Conservation (phyloP, 1,140 invertebrate genomes). For the Hetaerina americana region DNA sequence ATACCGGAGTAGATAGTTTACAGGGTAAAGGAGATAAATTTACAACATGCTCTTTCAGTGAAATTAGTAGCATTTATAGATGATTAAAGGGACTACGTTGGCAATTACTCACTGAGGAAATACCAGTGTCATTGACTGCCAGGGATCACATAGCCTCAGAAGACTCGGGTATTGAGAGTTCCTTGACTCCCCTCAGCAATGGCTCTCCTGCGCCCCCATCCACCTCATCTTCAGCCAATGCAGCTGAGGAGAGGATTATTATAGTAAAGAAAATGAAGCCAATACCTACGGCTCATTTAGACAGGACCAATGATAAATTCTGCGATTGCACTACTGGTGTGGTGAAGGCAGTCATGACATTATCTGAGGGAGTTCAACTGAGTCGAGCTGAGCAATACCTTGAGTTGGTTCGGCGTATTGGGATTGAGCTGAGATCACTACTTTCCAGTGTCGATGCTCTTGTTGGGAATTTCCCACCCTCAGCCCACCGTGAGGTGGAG, state of each 20-base stretch:
- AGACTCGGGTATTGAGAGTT: too few species aligned
- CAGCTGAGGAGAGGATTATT: constrained; percentile 34
- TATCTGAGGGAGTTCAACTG: constrained; percentile 71
- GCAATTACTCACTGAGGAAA: too few species aligned
- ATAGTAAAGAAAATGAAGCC: constrained; percentile 47
- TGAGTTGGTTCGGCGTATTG: constrained; percentile 69
- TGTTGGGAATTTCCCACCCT: constrained; percentile 55
- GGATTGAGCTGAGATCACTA: constrained; percentile 61
- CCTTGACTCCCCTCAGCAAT: constrained; percentile 21
- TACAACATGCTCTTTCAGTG: too few species aligned
- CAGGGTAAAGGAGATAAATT: too few species aligned
- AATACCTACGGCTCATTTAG: constrained; percentile 52
- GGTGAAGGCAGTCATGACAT: constrained; percentile 75
- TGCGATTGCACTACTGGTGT: constrained; percentile 84
- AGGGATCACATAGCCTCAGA: too few species aligned
- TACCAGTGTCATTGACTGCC: too few species aligned
- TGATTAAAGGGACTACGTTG: too few species aligned
- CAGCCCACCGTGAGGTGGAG: constrained; percentile 59
- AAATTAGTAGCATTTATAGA: too few species aligned
- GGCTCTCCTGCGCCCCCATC: too few species aligned
- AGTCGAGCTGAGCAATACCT: constrained; percentile 58
- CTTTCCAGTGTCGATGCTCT: constrained; percentile 74
- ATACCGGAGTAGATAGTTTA: too few species aligned
- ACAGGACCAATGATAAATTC: constrained; percentile 69
- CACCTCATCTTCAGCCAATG: too few species aligned